Conservation (phyloP, 2,888 invertebrate genomes). For the Thysanoteuthis rhombus region DNA sequence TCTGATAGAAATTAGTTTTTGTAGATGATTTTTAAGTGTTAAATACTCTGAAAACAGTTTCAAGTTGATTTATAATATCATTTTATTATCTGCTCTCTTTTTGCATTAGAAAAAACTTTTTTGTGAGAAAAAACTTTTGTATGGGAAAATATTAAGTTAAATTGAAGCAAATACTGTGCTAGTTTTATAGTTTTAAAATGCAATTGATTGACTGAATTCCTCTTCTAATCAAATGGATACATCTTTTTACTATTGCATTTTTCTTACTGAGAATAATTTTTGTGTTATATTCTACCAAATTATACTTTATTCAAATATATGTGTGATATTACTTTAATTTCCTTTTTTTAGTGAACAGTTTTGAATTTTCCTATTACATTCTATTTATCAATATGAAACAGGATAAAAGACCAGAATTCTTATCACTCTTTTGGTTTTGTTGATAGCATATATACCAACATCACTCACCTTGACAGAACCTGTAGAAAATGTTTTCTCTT, state of each 20-base stretch:
- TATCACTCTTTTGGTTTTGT: background rate
- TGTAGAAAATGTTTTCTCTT: conserved; percentile 41
- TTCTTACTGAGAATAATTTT: background rate
- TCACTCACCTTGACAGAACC: conserved; percentile 31
- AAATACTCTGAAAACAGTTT: too few species aligned
- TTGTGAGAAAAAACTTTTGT: too few species aligned
- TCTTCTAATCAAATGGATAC: background rate
- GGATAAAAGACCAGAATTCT: background rate
- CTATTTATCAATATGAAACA: background rate
- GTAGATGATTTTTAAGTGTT: too few species aligned
- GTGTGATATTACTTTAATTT: background rate
- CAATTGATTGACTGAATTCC: background rate
- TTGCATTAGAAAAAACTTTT: too few species aligned
- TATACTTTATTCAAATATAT: background rate
- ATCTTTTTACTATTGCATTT: background rate
- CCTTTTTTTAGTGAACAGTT: background rate
- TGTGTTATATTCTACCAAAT: background rate
- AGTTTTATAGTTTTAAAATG: background rate
- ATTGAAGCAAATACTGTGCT: background rate
- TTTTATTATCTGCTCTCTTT: too few species aligned
- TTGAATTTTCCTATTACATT: background rate
- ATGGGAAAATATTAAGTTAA: background rate
- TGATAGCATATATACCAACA: conserved; percentile 12
- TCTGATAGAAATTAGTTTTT: too few species aligned
- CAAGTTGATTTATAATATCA: too few species aligned